phyloP scores from a whole-genome alignment of 2,888 invertebrate species.

The Didymodactylos carnosus region DNA sequence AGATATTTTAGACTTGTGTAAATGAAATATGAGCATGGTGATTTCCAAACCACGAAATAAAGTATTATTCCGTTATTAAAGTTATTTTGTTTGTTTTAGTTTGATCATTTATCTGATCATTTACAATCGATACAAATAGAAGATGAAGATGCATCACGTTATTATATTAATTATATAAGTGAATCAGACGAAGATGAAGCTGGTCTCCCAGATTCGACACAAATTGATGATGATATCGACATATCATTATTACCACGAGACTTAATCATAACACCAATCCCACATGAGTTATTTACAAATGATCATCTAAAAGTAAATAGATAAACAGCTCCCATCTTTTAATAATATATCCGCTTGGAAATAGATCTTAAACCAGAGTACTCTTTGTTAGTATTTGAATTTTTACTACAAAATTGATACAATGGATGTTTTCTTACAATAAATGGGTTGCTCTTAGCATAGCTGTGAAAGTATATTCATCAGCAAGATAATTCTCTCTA shows the following conservation, averaged over 20 bases:
- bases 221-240: background rate
- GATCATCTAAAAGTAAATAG: background rate
- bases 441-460: no score
- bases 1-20: no score
- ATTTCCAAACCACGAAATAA: no score
- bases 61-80: no score
- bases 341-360: no score
- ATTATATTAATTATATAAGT: slow-evolving; percentile 1
- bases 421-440: no score
- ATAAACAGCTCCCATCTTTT: background rate
- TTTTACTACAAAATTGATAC: no score
- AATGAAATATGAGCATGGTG: no score
- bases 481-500: no score
- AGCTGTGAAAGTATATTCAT: no score
- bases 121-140: background rate
- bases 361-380: no score
- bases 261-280: background rate
- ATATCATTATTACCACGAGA: background rate
- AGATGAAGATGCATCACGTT: background rate
- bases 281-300: background rate
- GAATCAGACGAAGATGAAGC: background rate
- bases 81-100: background rate
- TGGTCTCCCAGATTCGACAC: background rate
- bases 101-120: background rate
- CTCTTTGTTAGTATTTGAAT: no score